phyloP scores from a whole-genome alignment of 2,888 invertebrate genomes.

The Pterobdella sp. region DNA sequence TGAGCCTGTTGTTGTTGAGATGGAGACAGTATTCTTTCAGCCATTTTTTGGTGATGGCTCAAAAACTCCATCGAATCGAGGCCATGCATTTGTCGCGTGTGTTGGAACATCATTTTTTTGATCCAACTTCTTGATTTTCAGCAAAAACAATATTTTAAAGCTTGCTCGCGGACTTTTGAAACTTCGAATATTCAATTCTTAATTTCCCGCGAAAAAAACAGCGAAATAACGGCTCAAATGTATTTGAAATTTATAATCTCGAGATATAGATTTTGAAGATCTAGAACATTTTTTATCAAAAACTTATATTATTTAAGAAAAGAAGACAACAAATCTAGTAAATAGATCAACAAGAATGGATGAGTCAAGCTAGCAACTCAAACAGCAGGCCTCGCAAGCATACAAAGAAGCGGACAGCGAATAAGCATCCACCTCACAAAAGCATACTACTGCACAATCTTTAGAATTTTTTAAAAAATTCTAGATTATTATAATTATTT shows the following conservation, averaged over 20 bases:
- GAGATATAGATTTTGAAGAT: constrained; percentile 2
- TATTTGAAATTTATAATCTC: neutral
- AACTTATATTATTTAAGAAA: neutral
- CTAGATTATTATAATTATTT: neutral
- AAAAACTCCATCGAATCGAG: constrained; percentile 34
- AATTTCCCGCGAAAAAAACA: constrained; percentile 7
- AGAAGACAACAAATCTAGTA: constrained; percentile 3
- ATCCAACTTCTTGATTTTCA: neutral
- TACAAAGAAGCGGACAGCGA: constrained; percentile 28
- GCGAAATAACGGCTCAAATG: neutral
- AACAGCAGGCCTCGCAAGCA: constrained; percentile 18
- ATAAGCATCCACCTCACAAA: constrained; percentile 19
- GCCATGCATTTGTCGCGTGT: constrained; percentile 32
- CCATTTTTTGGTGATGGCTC: constrained; percentile 31
- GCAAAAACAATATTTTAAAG: neutral
- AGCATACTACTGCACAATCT: constrained; percentile 14
- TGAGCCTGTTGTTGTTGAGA: constrained; percentile 26
- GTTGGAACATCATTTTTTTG: constrained; percentile 33
- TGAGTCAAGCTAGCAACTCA: constrained; percentile 11
- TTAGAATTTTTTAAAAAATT: neutral
- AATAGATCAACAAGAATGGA: constrained; percentile 10
- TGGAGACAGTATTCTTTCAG: constrained; percentile 32
- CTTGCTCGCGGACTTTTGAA: neutral
- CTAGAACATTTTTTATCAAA: neutral
- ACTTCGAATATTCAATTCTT: constrained; percentile 2